Conservation (phyloP, 1,140 invertebrate species). For the Dryas iulia region DNA sequence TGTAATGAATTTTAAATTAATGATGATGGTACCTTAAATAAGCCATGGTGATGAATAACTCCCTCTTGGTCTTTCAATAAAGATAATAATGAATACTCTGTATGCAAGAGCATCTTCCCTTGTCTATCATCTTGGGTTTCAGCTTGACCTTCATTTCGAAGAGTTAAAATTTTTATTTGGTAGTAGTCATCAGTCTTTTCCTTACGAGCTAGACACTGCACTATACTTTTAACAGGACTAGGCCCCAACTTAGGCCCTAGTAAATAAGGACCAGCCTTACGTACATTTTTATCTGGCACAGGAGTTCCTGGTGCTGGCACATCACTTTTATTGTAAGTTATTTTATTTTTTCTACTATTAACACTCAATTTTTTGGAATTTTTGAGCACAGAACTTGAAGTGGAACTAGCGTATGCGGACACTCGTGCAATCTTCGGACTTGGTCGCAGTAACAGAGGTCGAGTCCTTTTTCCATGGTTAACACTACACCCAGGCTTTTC, state of each 20-base stretch:
- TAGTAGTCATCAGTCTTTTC: constrained; percentile 88
- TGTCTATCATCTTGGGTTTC: constrained; percentile 89
- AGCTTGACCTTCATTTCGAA: constrained; percentile 80
- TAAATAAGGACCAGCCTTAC: constrained; percentile 86
- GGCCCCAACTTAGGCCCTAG: constrained; percentile 87
- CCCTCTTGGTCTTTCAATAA: constrained; percentile 86
- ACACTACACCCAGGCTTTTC: constrained; percentile 61
- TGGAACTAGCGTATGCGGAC: constrained; percentile 56
- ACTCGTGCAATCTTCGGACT: constrained; percentile 65
- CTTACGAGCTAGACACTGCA: constrained; percentile 88
- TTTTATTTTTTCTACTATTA: constrained; percentile 48
- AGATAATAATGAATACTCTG: constrained; percentile 89
- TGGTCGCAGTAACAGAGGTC: constrained; percentile 70
- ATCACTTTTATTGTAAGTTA: constrained; percentile 59
- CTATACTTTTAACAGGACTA: constrained; percentile 89
- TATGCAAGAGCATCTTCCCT: constrained; percentile 91
- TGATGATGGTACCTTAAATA: constrained; percentile 85
- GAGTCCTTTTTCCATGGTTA: constrained; percentile 70
- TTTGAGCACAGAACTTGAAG: constrained; percentile 52
- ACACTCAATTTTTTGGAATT: constrained; percentile 54
- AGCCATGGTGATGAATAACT: constrained; percentile 89
- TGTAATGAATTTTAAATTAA: too few species aligned
- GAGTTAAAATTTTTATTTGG: constrained; percentile 86
- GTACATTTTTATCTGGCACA: constrained; percentile 72
- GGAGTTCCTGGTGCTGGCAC: constrained; percentile 65